Evolutionary conservation across 2,797 vertebrate species (phyloP).

Genomic region (Lutjanus campechanus): DNA sequence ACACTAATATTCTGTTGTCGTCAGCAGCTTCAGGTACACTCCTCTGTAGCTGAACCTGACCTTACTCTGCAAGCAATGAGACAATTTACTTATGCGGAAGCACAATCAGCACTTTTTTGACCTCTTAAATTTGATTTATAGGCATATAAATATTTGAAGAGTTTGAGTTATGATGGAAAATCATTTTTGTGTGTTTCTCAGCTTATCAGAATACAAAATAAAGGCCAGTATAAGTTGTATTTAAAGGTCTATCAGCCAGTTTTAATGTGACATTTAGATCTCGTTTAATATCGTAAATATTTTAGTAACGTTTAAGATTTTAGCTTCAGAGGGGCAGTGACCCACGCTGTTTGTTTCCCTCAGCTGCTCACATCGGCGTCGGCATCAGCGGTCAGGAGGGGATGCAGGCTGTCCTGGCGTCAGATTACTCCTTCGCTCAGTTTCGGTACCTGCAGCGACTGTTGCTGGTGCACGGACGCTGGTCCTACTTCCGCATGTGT

Average conservation of each 20-base stretch:
- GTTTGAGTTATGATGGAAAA: neutral
- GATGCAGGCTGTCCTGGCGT: constrained; percentile 88
- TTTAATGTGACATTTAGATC: neutral
- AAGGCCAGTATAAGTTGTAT: neutral
- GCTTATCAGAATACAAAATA: neutral
- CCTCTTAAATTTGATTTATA: neutral
- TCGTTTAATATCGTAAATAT: neutral
- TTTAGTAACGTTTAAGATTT: neutral
- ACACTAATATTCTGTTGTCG: neutral
- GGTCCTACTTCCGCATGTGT: constrained; percentile 90
- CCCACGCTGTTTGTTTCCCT: constrained; percentile 12
- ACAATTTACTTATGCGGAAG: neutral
- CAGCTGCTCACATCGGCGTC: constrained; percentile 88
- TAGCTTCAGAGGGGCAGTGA: neutral
- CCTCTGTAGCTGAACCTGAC: neutral
- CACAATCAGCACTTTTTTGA: neutral
- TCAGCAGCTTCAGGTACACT: neutral
- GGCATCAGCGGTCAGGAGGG: constrained; percentile 90
- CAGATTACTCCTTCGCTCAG: constrained; percentile 89
- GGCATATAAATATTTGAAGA: neutral
- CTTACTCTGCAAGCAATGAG: neutral
- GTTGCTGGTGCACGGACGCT: constrained; percentile 88
- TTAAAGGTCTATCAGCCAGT: neutral
- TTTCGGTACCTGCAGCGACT: constrained; percentile 88
- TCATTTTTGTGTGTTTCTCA: constrained; percentile 1